Evolutionary conservation across 2,888 invertebrate species (phyloP), one percentile per base, ranked within the genome.

Genomic region (Pristionchus mayeri): DNA sequence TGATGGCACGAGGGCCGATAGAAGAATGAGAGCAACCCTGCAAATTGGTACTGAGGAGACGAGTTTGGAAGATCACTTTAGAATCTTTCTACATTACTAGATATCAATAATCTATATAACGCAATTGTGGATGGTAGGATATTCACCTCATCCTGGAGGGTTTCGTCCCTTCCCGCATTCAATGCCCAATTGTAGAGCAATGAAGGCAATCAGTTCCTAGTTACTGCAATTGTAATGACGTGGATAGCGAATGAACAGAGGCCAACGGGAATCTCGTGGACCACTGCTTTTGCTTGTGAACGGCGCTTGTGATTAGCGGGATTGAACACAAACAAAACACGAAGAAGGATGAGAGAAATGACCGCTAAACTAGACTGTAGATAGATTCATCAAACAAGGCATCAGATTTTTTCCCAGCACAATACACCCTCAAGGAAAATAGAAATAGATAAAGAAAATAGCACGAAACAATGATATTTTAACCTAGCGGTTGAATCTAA

Each of bases 1-100:
- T 40, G 24, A 40, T 44, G 71, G 3, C 0, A 34, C 24, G 71
- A 71, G 71, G 21, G 71, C 16, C 24, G 71, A 71, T n/a, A 71
- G 44, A 37, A 71, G 24, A 71, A 71, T 71, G 71, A 71, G 71
- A 40, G 24, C 11, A n/a, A 71, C 37, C 44, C 71, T 71, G 63
- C 13, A 11, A 37, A 37, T 37, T 34, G 67, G 37, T 3, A 67
- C n/a, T 67, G 6, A 37, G n/a, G 21, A 54, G 21, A 54, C 54
- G n/a, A 54, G 21, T n/a, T n/a, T n/a, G n/a, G n/a, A n/a, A n/a
- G n/a, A n/a, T n/a, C n/a, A n/a, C n/a, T n/a, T n/a, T n/a, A n/a
- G n/a, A n/a, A n/a, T n/a, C n/a, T n/a, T n/a, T n/a, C n/a, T n/a
- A n/a, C n/a, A n/a, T n/a, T n/a, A 57, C 7, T 13, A 57, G 27